Evolutionary conservation across 2,797 vertebrate genomes (phyloP).

Genomic region (Picus viridis): DNA sequence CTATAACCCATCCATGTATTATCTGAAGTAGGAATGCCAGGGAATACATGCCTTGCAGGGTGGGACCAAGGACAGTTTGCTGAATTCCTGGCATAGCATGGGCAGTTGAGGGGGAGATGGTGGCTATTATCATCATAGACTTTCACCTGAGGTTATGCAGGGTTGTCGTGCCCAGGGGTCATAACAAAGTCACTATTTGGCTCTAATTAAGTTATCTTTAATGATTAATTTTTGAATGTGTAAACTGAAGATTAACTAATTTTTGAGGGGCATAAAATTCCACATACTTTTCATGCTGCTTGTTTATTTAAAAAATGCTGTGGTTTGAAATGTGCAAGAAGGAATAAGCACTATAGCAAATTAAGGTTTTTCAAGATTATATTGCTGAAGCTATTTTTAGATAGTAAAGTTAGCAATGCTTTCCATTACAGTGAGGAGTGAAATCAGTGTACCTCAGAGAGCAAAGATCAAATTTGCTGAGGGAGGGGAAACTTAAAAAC

Average conservation of each 20-base stretch:
- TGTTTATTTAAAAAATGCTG: neutral
- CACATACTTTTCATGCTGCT: neutral
- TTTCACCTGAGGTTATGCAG: slow-evolving; percentile 25
- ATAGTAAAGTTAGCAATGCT: neutral
- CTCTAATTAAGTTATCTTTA: slow-evolving; percentile 23
- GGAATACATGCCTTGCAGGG: neutral
- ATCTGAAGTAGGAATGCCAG: neutral
- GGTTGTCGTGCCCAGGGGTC: neutral
- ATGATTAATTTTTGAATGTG: neutral
- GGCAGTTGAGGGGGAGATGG: neutral
- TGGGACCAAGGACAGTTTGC: neutral
- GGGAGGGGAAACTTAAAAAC: neutral
- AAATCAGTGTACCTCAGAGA: neutral
- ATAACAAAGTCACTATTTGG: neutral
- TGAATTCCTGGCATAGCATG: neutral
- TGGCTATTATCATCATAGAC: neutral
- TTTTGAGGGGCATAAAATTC: neutral
- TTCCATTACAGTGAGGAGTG: neutral
- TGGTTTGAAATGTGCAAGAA: neutral
- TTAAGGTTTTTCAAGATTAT: neutral
- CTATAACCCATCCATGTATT: neutral
- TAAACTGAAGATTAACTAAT: neutral
- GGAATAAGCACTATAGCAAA: neutral
- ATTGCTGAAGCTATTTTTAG: neutral
- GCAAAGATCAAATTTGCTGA: neutral